Percentiles rank a stretch among this genome's conserved stretches.
Evolutionary conservation across 2,113 vertebrate species (phyloP).

Genomic region (Prionailurus viverrinus): DNA sequence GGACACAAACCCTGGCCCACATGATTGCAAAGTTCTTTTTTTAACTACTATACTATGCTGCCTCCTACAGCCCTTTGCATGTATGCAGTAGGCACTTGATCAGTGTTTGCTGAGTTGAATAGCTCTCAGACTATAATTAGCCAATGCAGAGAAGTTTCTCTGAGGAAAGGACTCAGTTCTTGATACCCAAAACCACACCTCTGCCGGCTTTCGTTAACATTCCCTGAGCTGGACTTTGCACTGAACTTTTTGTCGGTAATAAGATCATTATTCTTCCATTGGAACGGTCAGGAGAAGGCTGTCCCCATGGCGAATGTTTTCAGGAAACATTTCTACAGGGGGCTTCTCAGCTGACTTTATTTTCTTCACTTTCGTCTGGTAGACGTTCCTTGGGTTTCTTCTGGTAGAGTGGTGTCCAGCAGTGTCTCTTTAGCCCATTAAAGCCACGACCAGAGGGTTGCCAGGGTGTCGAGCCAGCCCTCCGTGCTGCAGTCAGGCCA

Average conservation of each 20-base stretch:
- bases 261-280: background rate
- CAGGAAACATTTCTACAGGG: background rate
- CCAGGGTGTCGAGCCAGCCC: background rate
- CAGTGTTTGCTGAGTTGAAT: background rate
- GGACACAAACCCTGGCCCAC: background rate
- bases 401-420: background rate
- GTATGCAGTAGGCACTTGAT: background rate
- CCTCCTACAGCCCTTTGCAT: background rate
- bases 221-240: background rate
- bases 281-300: background rate
- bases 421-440: background rate
- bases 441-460: background rate
- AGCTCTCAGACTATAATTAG: background rate
- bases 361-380: conserved; percentile 11
- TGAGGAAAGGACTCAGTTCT: background rate
- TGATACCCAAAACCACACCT: background rate
- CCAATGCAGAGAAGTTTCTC: background rate
- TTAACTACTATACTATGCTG: rapidly evolving
- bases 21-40: background rate
- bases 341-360: background rate
- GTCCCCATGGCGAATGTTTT: background rate
- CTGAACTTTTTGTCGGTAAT: background rate
- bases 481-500: rapidly evolving
- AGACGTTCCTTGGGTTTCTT: background rate
- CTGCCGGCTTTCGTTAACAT: background rate